Conservation (phyloP, 2,797 vertebrate species). For the Lutjanus campechanus region DNA sequence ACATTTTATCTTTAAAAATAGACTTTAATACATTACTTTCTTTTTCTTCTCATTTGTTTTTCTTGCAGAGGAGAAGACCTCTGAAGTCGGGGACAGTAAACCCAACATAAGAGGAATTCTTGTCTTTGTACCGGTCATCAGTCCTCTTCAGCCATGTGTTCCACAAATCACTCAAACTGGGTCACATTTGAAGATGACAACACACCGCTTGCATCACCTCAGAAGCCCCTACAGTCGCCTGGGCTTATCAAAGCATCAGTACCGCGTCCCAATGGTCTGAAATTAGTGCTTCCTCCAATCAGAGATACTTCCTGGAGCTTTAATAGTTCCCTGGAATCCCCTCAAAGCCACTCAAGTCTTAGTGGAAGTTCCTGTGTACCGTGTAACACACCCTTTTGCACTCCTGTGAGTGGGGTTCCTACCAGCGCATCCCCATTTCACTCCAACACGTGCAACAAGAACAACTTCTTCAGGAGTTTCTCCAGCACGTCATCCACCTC, state of each 20-base stretch:
- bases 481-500: constrained; percentile 74
- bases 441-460: constrained; percentile 81
- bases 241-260: constrained; percentile 80
- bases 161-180: constrained; percentile 94
- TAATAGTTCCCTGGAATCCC: constrained; percentile 88
- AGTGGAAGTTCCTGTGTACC: constrained; percentile 91
- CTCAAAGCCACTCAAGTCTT: constrained; percentile 85
- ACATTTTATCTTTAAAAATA: not conserved
- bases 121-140: constrained; percentile 27
- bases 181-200: constrained; percentile 98
- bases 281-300: constrained; percentile 88
- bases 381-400: constrained; percentile 92
- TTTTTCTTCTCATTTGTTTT: constrained; percentile 25
- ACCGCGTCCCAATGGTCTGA: constrained; percentile 92
- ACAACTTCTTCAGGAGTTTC: constrained; percentile 68
- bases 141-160: constrained; percentile 88
- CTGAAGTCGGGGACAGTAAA: constrained; percentile 28
- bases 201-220: constrained; percentile 86
- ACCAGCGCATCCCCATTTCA: constrained; percentile 81
- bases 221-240: constrained; percentile 81
- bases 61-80: constrained; percentile 64
- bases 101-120: constrained; percentile 49
- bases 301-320: constrained; percentile 87
- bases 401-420: constrained; percentile 89
- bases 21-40: not conserved